Evolutionary conservation across 2,888 invertebrate species (phyloP), one percentile per base, ranked within the genome.

Genomic region (Kryphioiulus occultus): DNA sequence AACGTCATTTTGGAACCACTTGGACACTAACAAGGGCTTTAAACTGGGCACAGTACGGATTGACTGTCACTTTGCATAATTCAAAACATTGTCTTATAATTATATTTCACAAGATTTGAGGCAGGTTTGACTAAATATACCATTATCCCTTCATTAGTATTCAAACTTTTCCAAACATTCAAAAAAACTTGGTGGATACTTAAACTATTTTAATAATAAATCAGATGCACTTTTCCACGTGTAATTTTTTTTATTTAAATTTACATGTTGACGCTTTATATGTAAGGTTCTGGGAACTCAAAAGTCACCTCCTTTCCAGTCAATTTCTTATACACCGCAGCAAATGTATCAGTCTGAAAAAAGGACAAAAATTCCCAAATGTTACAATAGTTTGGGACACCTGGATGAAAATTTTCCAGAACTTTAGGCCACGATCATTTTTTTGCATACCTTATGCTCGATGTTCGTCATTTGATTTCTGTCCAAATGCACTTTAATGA

Each of bases 301-400:
- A 99, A 99, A 90, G 95, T 96, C 88, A 99, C 99, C 93, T 99
- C 98, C 92, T 99, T 97, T 91, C 99, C 99, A 91, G 99, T 99
- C 91, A 99, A 94, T 93, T 98, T 98, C 94, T 99, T 99, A 95
- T 99, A 99, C 90, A 99, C 98, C 89, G 98, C 96, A 91, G 97
- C 96, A 94, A 99, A 99, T 89, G 99, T 99, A 92, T 99, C 99
- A 91, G 98, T 96, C 98, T 98, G 94, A 84, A 94, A 94, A 90
- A 4, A 42, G 22, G 3, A 2, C 26, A 86, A 17, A 26, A 47
- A 78, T 78, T 78, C n/a, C n/a, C 2, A 19, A 1, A 5, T 35
- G 7, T 2, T 3, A 12, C 39, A 87, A 17, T 44, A 30, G 32
- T 12, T 10, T 12, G 10, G 82, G 82, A 19, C 19, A 35, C 30